These are phyloP conservation scores for Temnothorax nylanderi DNA, from an alignment of 1,140 invertebrate genomes.

Conservation along the genomic window DNA sequence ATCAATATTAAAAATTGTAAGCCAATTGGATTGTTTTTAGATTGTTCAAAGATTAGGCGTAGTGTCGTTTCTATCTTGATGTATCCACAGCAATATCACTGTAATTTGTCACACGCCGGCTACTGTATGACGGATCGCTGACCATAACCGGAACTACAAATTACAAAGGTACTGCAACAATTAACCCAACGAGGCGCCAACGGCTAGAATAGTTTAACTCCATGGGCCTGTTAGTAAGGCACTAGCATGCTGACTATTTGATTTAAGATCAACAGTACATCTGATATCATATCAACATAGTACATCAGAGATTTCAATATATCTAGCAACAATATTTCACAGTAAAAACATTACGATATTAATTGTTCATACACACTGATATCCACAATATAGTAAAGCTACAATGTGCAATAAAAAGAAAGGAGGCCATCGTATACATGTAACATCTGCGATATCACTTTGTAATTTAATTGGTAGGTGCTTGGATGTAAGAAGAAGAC, in stretches of 20 bases:
- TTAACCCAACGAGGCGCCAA: constrained; percentile 46
- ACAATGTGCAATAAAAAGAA: neutral
- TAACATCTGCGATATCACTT: neutral
- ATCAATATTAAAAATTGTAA: neutral
- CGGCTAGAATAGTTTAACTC: constrained; percentile 16
- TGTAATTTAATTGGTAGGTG: neutral
- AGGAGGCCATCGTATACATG: neutral
- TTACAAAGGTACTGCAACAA: constrained; percentile 55
- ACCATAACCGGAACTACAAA: constrained; percentile 41
- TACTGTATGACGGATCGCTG: constrained; percentile 42
- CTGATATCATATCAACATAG: neutral
- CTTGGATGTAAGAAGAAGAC: neutral
- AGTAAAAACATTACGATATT: neutral
- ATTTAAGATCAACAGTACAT: constrained; percentile 10
- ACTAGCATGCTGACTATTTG: neutral
- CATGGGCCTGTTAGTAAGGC: constrained; percentile 4
- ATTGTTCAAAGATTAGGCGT: neutral
- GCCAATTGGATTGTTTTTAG: neutral
- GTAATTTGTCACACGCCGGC: constrained; percentile 28
- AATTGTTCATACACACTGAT: neutral
- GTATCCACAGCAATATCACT: constrained; percentile 12
- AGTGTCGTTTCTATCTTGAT: constrained; percentile 1
- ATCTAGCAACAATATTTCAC: neutral
- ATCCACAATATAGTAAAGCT: neutral
- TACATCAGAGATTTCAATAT: neutral